These are phyloP conservation scores for Acanthopagrus latus DNA, from an alignment of 2,797 vertebrate genomes.

Conservation along the genomic window DNA sequence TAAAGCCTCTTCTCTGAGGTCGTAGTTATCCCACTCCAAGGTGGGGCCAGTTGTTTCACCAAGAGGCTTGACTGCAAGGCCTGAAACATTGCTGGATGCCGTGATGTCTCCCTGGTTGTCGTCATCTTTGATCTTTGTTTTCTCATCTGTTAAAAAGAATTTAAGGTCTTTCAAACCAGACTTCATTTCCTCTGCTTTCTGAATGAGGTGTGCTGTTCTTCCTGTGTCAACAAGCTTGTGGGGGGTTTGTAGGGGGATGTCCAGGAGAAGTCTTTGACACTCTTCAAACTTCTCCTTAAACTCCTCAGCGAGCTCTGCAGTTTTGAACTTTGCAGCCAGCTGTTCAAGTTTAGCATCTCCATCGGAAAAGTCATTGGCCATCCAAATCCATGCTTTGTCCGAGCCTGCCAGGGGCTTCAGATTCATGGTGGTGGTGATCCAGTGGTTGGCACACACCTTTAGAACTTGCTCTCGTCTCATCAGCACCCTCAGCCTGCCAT, in stretches of 20 bases:
- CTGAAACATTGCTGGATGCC: constrained; percentile 70
- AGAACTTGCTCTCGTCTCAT: constrained; percentile 98
- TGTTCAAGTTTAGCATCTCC: constrained; percentile 94
- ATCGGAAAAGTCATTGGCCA: constrained; percentile 96
- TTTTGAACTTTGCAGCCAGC: constrained; percentile 97
- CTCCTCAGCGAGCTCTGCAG: constrained; percentile 92
- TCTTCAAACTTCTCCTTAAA: constrained; percentile 98
- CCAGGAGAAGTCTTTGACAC: constrained; percentile 93
- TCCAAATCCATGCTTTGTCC: constrained; percentile 97
- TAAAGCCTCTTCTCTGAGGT: constrained; percentile 90
- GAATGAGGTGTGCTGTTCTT: constrained; percentile 94
- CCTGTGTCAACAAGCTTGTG: constrained; percentile 97
- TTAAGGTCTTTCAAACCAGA: constrained; percentile 96
- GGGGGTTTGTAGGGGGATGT: constrained; percentile 97
- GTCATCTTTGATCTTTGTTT: constrained; percentile 89
- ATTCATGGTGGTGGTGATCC: constrained; percentile 99
- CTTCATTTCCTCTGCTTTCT: constrained; percentile 99
- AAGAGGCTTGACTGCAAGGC: constrained; percentile 83
- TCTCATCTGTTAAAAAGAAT: constrained; percentile 93
- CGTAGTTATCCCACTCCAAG: constrained; percentile 96
- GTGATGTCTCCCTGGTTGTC: constrained; percentile 72
- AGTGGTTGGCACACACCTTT: constrained; percentile 99
- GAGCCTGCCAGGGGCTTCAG: constrained; percentile 95
- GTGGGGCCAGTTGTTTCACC: constrained; percentile 88
- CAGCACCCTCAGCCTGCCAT: constrained; percentile 93